Evolutionary conservation across 2,888 invertebrate genomes (phyloP).

Genomic region (Pachydiplax longipennis): DNA sequence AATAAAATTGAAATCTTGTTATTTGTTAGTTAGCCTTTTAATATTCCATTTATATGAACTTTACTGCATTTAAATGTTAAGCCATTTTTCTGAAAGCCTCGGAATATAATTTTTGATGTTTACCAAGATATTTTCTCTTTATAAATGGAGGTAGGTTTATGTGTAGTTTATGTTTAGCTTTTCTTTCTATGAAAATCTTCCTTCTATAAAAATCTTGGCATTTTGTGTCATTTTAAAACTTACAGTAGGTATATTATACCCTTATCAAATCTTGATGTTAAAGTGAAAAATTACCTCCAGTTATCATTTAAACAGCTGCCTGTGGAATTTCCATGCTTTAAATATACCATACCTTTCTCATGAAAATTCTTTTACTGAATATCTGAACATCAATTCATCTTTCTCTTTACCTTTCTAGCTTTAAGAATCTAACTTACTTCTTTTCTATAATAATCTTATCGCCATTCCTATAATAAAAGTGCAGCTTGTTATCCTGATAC

Average conservation of each 20-base stretch:
- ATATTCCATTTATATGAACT: constrained; percentile 4
- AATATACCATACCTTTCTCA: not conserved
- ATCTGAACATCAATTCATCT: not conserved
- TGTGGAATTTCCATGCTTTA: not conserved
- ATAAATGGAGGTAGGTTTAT: constrained; percentile 29
- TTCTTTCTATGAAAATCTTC: not conserved
- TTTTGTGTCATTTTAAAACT: not conserved
- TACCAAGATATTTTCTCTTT: constrained; percentile 5
- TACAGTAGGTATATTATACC: not conserved
- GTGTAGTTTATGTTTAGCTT: constrained; percentile 25
- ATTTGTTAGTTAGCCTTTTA: constrained; percentile 31
- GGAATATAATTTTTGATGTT: constrained; percentile 10
- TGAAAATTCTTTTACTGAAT: not conserved
- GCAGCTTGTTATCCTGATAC: too few relatives aligned
- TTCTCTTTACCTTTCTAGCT: not conserved
- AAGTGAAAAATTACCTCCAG: not conserved
- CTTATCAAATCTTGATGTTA: constrained; percentile 7
- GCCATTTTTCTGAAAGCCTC: constrained; percentile 14
- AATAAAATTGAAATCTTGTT: constrained; percentile 14
- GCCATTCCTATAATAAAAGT: not conserved
- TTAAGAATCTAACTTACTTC: not conserved
- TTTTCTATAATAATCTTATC: not conserved
- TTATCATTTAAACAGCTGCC: constrained; percentile 1
- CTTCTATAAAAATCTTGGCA: constrained; percentile 22
- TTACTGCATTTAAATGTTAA: constrained; percentile 20